These are phyloP conservation scores for Hippocampus kuda DNA, from an alignment of 2,797 vertebrate genomes.

Conservation along the genomic window DNA sequence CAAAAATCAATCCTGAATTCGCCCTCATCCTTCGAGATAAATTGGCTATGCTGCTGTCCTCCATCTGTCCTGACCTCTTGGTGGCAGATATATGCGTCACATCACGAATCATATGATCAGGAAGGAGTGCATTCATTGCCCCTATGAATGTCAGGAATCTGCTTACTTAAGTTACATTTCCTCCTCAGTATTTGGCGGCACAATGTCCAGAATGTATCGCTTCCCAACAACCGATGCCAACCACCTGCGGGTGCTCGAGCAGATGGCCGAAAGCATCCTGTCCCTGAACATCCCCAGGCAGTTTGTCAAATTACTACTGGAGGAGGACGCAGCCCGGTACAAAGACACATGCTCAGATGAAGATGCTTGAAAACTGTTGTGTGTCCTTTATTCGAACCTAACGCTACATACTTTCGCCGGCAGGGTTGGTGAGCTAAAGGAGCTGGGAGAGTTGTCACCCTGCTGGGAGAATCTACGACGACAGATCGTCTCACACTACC, in stretches of 20 bases:
- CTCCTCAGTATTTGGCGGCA: constrained; percentile 84
- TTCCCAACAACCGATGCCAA: constrained; percentile 91
- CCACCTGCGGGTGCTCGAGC: constrained; percentile 90
- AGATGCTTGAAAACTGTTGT: neutral
- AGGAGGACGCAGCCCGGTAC: constrained; percentile 88
- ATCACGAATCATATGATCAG: constrained; percentile 9
- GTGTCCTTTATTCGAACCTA: neutral
- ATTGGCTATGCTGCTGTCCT: neutral
- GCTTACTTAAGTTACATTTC: constrained; percentile 23
- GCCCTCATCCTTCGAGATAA: neutral
- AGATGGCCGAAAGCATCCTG: constrained; percentile 92
- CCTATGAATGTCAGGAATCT: constrained; percentile 8
- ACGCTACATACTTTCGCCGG: neutral
- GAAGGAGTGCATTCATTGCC: constrained; percentile 24
- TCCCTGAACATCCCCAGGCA: constrained; percentile 89
- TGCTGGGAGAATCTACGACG: constrained; percentile 93
- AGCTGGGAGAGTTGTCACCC: constrained; percentile 90
- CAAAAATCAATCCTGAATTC: neutral
- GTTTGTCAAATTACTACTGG: constrained; percentile 88
- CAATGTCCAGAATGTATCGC: constrained; percentile 95
- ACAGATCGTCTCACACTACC: constrained; percentile 94
- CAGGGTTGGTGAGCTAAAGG: constrained; percentile 91
- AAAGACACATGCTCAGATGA: neutral
- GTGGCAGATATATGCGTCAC: constrained; percentile 10
- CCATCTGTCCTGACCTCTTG: constrained; percentile 10